Evolutionary conservation across 2,888 invertebrate species (phyloP), one percentile per base, ranked within the genome.

Genomic region (Agrochola lychnidis): DNA sequence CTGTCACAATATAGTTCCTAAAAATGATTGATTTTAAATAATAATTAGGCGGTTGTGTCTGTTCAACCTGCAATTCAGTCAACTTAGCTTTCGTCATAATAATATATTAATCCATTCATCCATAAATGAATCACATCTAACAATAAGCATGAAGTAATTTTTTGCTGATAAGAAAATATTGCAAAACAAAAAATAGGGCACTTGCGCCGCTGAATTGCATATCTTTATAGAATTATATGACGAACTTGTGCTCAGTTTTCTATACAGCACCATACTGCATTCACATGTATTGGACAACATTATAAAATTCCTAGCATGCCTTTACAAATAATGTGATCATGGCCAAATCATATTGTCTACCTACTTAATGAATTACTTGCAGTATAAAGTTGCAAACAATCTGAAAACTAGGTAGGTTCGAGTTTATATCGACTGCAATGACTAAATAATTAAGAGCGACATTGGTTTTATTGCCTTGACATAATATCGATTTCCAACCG

Each of bases 381-480:
- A 22, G 12, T 19, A 36, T 62, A 51, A 66, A 36, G 10, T 69
- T 25, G 25, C 30, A 48, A 7, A 61, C n/a, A 42, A 51, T n/a
- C 25, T 40, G 16, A 16, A 45, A 59, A 56, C 42, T 42, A 67
- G 6, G 30, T 51, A 36, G 25, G 30, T 14, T n/a, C 67, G 5
- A 66, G 16, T 16, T 25, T 40, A 36, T 40, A 70, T 59, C 48
- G 68, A 19, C 56, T 74, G 85, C 85, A 81, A 70, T 61, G 62
- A 25, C 66, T 80, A 53, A 80, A 59, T 74, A 84, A 84, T 85
- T 81, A 69, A 74, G 70, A 45, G 42, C 30, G 66, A 57, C 81
- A 84, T 81, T 84, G 85, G 56, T 53, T 40, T 57, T 53, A 45
- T 67, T 59, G 25, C 74, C 81, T 84, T 81, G 85, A 63, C 81